Percentiles rank a stretch among this genome's conserved stretches.
Evolutionary conservation across 2,797 vertebrate species (phyloP).

Genomic region (Antennarius maculatus): DNA sequence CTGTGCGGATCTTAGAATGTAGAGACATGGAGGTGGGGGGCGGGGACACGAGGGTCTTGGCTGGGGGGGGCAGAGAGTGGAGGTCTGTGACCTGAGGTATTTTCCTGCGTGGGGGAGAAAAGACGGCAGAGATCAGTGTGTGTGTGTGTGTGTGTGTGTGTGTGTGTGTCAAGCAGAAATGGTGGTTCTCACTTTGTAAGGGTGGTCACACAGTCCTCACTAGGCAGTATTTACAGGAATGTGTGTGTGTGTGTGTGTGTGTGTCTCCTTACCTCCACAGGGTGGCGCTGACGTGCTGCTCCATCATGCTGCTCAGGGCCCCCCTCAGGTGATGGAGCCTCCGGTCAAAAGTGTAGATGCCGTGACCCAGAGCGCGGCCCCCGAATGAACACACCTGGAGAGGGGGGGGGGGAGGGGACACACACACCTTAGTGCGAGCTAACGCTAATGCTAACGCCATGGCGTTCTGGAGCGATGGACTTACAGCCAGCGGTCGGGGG

Average conservation of each 20-base stretch:
- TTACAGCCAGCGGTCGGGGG: slow-evolving; percentile 85
- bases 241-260: too few relatives aligned
- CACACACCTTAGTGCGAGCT: too few relatives aligned
- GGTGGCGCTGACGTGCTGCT: slow-evolving; percentile 90
- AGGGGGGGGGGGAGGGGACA: not conserved
- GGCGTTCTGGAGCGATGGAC: not conserved
- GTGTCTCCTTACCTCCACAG: slow-evolving; percentile 88
- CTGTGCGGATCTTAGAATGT: slow-evolving; percentile 79
- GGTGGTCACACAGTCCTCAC: too few relatives aligned
- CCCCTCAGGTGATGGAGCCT: slow-evolving; percentile 91
- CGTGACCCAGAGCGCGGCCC: slow-evolving; percentile 86
- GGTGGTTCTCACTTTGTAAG: too few relatives aligned
- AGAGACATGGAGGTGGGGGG: slow-evolving; percentile 65
- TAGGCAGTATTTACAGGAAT: too few relatives aligned
- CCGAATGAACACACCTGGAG: slow-evolving; percentile 90
- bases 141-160: not conserved
- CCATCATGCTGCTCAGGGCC: slow-evolving; percentile 91
- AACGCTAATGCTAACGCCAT: too few relatives aligned
- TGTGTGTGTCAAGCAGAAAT: not conserved
- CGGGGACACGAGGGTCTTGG: slow-evolving; percentile 70
- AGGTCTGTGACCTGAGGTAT: slow-evolving; percentile 89
- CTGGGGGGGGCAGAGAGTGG: slow-evolving; percentile 69
- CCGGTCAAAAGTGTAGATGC: slow-evolving; percentile 91
- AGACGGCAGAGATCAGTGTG: not conserved
- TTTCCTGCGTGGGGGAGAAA: slow-evolving; percentile 80